Evolutionary conservation across 2,113 vertebrate species (phyloP).

Genomic region (Gobius niger): DNA sequence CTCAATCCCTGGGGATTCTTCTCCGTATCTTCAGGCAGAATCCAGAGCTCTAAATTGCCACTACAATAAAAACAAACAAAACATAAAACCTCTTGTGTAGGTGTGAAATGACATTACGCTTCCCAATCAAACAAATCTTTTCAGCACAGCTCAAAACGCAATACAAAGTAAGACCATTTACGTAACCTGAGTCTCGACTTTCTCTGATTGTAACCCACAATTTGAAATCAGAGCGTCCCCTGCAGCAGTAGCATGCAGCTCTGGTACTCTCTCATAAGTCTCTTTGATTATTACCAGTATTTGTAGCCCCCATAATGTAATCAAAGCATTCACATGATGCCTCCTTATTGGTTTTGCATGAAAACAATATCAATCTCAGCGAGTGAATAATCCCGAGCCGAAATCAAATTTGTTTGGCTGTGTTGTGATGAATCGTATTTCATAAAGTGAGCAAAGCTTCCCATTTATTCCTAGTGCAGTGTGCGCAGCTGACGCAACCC

Average conservation of each 20-base stretch:
- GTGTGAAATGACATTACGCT: background rate
- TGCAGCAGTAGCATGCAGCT: constrained; percentile 12
- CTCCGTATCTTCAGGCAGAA: background rate
- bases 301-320: constrained; percentile 53
- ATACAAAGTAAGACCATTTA: background rate
- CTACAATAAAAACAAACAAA: constrained; percentile 1
- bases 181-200: background rate
- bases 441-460: constrained; percentile 71
- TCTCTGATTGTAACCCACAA: background rate
- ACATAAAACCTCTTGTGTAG: background rate
- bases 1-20: background rate
- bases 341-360: constrained; percentile 68
- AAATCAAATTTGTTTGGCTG: constrained; percentile 72
- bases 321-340: constrained; percentile 60
- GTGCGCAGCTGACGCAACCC: constrained; percentile 55
- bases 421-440: constrained; percentile 77
- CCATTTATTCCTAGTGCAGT: constrained; percentile 64
- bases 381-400: constrained; percentile 67
- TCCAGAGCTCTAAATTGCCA: background rate
- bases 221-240: constrained; percentile 8
- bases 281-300: constrained; percentile 56
- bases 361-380: constrained; percentile 67
- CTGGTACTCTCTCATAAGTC: constrained; percentile 41
- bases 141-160: background rate
- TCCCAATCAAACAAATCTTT: background rate